Conservation (phyloP, 2,888 invertebrate genomes). For the Stenolophus ochropezus region DNA sequence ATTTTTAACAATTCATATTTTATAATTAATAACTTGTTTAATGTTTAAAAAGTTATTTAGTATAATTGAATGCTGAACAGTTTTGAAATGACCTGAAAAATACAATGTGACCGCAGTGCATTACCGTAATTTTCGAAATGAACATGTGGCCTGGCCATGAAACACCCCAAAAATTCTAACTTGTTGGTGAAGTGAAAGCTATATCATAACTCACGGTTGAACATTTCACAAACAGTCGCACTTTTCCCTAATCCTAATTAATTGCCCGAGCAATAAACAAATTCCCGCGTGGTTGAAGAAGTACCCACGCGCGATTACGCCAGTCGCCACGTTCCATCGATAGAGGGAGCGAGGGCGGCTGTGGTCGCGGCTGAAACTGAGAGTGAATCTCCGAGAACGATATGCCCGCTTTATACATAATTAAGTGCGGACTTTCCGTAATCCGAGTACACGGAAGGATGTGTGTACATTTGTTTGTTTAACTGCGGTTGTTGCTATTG, state of each 20-base stretch:
- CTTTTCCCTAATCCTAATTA: constrained; percentile 3
- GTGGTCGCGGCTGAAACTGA: background rate
- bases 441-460: constrained; percentile 21
- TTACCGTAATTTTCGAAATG: background rate
- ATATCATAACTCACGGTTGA: background rate
- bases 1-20: too few species aligned
- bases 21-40: background rate
- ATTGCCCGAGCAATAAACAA: background rate
- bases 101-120: background rate
- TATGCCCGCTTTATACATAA: constrained; percentile 28
- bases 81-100: background rate
- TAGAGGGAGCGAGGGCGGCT: background rate
- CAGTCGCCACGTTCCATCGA: background rate
- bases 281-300: background rate
- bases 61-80: background rate
- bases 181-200: background rate
- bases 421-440: constrained; percentile 28
- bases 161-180: background rate
- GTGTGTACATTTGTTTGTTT: constrained; percentile 19
- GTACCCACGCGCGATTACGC: background rate
- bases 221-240: background rate
- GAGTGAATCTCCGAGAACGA: background rate
- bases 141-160: background rate
- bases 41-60: background rate
- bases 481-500: background rate